Evolutionary conservation across 2,888 invertebrate genomes (phyloP), one percentile per base, ranked within the genome.

Genomic region (Choristoneura rosaceana): DNA sequence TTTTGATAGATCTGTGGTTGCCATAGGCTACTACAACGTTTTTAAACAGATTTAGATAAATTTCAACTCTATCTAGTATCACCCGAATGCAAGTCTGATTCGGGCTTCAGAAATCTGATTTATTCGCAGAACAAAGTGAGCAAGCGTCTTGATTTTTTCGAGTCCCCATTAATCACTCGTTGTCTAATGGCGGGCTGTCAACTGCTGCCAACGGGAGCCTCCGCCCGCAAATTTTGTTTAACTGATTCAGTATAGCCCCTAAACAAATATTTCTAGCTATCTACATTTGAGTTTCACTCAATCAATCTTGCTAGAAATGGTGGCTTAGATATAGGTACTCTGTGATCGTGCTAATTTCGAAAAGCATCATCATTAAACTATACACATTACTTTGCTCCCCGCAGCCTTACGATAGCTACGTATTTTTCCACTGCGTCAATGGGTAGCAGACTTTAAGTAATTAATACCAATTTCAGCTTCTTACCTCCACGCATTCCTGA

Each of bases 181-280:
- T 68, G 52, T 66, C 70, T 74, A 76, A 76, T 73, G 75, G 75
- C 64, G 62, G 71, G 59, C 73, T 67, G 76, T 76, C 76, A 73
- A 69, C 71, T 74, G 71, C 68, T 74, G 70, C 71, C 73, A 71
- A 15, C 69, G 62, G 41, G 25, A 25, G 62, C 71, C 45, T 17
- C 55, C 52, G 50, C 43, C 64, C 45, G 41, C 68, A 64, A 70
- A 70, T 67, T 70, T 62, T 50, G 47, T 63, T 41, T 15, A 67
- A 63, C 58, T 62, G 62, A 55, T 65, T 60, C 59, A n/a, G 17
- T 25, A 45, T 43, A 10, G 25, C 34, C 14, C 14, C 34, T 34
- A 34, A 58, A 55, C n/a, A 47, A 52, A 55, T 25, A 55, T 55
- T 55, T 55, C 55, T 25, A 4, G 3, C 17, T 10, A 9, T 12